A percentile compares a stretch with the other conserved stretches of the same genome.
Evolutionary conservation across 2,888 invertebrate species (phyloP).

Genomic region (Artemia sinica): DNA sequence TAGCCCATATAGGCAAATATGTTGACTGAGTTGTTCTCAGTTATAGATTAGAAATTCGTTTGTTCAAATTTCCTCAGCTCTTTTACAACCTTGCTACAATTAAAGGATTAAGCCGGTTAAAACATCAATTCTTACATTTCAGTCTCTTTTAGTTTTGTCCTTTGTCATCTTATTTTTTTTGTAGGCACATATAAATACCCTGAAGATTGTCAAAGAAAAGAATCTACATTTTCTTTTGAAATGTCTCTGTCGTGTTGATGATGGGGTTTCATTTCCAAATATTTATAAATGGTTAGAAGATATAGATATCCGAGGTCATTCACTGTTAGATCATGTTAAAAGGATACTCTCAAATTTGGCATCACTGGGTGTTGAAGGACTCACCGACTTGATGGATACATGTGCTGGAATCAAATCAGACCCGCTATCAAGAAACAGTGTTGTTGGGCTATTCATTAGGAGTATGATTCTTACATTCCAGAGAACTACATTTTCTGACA

Average conservation of each 20-base stretch:
- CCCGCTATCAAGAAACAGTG: not conserved
- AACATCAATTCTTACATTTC: no score
- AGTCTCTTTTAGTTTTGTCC: no score
- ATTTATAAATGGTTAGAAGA: not conserved
- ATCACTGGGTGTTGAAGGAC: not conserved
- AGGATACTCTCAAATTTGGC: not conserved
- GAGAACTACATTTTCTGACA: not conserved
- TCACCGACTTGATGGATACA: not conserved
- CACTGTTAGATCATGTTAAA: not conserved
- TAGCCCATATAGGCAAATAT: no score
- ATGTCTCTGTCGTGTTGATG: not conserved
- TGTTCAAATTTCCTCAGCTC: no score
- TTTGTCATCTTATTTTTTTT: no score
- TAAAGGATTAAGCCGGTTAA: no score
- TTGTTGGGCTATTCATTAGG: conserved; percentile 4
- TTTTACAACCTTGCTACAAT: no score
- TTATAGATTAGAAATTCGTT: no score
- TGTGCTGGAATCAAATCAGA: not conserved
- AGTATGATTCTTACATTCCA: conserved; percentile 5
- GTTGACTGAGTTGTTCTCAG: no score
- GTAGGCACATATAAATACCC: no score
- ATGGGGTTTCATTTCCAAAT: not conserved
- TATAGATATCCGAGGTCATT: not conserved
- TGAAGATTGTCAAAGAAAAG: not conserved
- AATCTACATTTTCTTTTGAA: conserved; percentile 1